Base-by-base conservation (phyloP, 37 sponge, comb jelly and placozoan genomes). In the Theonella swinhoei region DNA sequence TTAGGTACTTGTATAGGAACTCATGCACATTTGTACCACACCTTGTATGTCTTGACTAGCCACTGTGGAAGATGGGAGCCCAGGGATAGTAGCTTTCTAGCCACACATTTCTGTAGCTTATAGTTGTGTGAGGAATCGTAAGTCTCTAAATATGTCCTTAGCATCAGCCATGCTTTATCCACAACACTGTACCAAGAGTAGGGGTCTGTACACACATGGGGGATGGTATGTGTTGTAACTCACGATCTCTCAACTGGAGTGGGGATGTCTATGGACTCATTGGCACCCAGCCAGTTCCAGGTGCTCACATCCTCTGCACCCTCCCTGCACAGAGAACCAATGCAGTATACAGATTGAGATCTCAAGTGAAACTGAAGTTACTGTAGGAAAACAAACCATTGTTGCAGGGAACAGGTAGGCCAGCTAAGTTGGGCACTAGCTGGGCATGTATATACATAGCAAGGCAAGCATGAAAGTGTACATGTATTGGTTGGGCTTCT, bases 11-110 rank as follows among this genome's bases (percentile, higher is more conserved):
- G n/a, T n/a, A n/a, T n/a, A n/a, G n/a, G n/a, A n/a, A n/a, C n/a
- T n/a, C n/a, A n/a, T n/a, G n/a, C 19, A n/a, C n/a, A n/a, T n/a
- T n/a, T n/a, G n/a, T n/a, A 20, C 29, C 39, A 7, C 37, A 89
- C 90, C 90, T 89, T 89, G 70, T 76, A 84, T 8, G 59, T 76
- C 41, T 80, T 47, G n/a, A 81, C 34, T 40, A 90, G 68, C 91
- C 91, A 90, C 70, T 90, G 87, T 28, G 91, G 91, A 3, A 90
- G 71, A 22, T 67, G 42, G 0, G 65, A 14, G 22, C 87, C 87
- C 72, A 85, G 29, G 29, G 82, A 60, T 29, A 90, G 70, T 0
- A 90, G 87, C 63, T 80, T 90, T 74, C 69, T 79, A 32, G 82
- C 81, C 19, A 90, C 91, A 76, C 77, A 80, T 40, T 74, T 59